Percentiles rank a stretch among this genome's conserved stretches.
phyloP scores from a whole-genome alignment of 2,888 invertebrate species.

The Cheilosia impressa region DNA sequence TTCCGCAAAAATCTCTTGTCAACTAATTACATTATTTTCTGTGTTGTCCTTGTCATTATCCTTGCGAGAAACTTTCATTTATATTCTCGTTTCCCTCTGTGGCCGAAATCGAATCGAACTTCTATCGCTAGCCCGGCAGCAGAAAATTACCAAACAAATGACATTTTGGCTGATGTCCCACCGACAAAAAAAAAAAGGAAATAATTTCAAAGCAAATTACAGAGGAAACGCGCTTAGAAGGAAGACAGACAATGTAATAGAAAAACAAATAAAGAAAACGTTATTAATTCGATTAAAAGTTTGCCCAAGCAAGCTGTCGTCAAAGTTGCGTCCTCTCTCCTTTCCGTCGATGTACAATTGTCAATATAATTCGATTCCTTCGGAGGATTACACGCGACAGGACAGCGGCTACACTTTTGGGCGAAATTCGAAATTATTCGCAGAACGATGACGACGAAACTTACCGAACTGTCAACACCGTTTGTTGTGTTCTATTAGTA shows the following conservation, averaged over 20 bases:
- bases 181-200: slow-evolving; percentile 18
- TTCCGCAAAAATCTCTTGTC: slow-evolving; percentile 40
- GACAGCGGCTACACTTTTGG: slow-evolving; percentile 24
- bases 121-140: background rate
- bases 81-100: slow-evolving; percentile 12
- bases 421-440: slow-evolving; percentile 8
- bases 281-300: slow-evolving; percentile 53
- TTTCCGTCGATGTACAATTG: slow-evolving; percentile 50
- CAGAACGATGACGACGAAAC: slow-evolving; percentile 16
- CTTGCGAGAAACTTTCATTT: slow-evolving; percentile 46
- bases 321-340: slow-evolving; percentile 20
- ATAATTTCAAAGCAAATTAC: background rate
- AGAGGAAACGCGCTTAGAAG: background rate
- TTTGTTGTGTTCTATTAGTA: background rate
- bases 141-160: slow-evolving; percentile 59
- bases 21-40: slow-evolving; percentile 63
- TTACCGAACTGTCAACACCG: slow-evolving; percentile 25
- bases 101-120: slow-evolving; percentile 32
- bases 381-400: slow-evolving; percentile 44
- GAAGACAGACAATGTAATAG: slow-evolving; percentile 4
- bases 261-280: slow-evolving; percentile 24
- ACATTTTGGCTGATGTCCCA: slow-evolving; percentile 39
- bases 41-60: slow-evolving; percentile 56
- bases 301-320: slow-evolving; percentile 26
- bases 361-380: slow-evolving; percentile 55